These are phyloP conservation scores for Leontocebus nigricollis DNA, from an alignment of 2,797 vertebrate genomes.

Conservation along the genomic window DNA sequence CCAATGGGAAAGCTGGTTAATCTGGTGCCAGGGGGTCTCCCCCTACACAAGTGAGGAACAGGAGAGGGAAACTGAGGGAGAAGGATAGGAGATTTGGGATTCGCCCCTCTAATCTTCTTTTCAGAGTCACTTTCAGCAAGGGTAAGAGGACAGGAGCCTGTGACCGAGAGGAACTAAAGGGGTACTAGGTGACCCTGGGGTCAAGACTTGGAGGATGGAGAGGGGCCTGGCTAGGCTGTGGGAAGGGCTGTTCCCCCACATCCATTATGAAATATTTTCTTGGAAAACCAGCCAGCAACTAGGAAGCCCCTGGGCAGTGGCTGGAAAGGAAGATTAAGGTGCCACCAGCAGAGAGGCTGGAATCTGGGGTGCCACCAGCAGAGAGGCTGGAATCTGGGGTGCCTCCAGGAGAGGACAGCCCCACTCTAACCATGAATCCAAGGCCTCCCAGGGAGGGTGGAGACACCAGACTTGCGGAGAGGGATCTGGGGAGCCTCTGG, in stretches of 20 bases:
- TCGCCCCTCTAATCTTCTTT: not conserved
- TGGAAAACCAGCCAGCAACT: conserved; percentile 53
- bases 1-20: not conserved
- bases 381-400: not conserved
- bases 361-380: not conserved
- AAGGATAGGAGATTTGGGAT: not conserved
- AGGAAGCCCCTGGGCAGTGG: conserved; percentile 7
- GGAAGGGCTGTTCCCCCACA: not conserved
- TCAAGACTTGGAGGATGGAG: not conserved
- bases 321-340: not conserved
- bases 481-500: not conserved
- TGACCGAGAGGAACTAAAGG: conserved; percentile 49
- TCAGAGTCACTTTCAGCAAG: conserved; percentile 30
- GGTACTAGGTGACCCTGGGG: not conserved
- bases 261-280: conserved; percentile 23
- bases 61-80: not conserved
- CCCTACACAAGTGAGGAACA: not conserved
- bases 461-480: not conserved
- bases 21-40: not conserved
- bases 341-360: not conserved
- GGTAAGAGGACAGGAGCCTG: conserved; percentile 36
- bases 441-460: not conserved
- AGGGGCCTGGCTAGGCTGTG: not conserved
- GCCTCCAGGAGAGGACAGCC: not conserved
- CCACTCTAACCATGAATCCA: not conserved